Evolutionary conservation across 2,113 vertebrate genomes (phyloP), one percentile per base, ranked within the genome.

Genomic region (Empidonax alnorum): DNA sequence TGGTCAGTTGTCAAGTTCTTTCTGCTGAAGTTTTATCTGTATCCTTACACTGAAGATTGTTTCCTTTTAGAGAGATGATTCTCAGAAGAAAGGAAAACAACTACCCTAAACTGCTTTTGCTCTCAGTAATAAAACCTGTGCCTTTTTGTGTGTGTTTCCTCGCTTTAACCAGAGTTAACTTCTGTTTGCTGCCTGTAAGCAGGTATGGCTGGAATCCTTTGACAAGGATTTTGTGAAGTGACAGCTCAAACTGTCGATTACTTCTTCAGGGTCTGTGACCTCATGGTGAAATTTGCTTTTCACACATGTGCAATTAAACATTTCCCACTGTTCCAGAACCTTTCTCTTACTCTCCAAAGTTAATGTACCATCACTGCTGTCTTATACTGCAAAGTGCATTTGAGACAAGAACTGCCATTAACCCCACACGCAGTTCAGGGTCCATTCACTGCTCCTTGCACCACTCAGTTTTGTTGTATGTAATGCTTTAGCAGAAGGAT

Each of bases 201-300:
- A 72, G 20, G 20, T 53, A 75, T 30, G 35, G 65, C 21, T 83
- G 61, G 22, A 89, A 86, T 35, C 68, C 52, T 62, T 61, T 77
- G n/a, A 77, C 30, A 59, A 78, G 41, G 37, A 63, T 82, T 90
- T 69, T 87, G 39, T 6, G 2, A 86, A 74, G 49, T 52, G 49
- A 59, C 44, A 50, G 46, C 79, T 95, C 77, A 69, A 79, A 87
- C 35, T 76, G 74, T 68, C 91, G 89, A 33, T 87, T 84, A 85
- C 61, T 82, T 76, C 46, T 79, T 77, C 49, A 69, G 74, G 76
- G 79, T 72, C 85, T 10, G 23, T 62, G 79, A 91, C 69, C 95
- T 96, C 95, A 87, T 86, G 82, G 84, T 56, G 90, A 97, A 96
- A 97, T 97, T 97, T 97, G 59, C 52, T 97, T 95, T 97, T 78